phyloP scores from a whole-genome alignment of 2,113 vertebrate genomes.

The Dinomys branickii region DNA sequence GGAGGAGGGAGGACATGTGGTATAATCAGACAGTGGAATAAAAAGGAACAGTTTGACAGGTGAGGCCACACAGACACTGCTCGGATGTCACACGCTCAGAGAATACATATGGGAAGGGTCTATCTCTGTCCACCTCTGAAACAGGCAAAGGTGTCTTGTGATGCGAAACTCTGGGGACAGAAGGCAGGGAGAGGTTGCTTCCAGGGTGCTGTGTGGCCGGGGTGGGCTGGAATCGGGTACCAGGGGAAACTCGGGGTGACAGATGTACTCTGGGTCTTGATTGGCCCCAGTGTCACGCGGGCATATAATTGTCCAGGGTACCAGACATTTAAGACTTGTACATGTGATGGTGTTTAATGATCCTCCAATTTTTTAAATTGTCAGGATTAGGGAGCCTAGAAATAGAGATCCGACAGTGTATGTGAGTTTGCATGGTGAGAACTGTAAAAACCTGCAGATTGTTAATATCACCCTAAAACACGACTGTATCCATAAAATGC shows the following conservation, averaged over 20 bases:
- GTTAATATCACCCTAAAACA: neutral
- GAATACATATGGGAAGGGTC: neutral
- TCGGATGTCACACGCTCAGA: neutral
- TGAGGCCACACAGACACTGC: rapidly evolving
- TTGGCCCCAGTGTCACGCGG: too few relatives aligned
- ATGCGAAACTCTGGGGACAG: too few relatives aligned
- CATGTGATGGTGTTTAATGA: neutral
- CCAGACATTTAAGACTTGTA: neutral
- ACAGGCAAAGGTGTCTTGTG: neutral
- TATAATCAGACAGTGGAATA: too few relatives aligned
- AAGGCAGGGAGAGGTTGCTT: neutral
- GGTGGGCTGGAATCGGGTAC: neutral
- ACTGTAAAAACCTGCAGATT: neutral
- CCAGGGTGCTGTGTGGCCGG: too few relatives aligned
- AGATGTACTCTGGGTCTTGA: neutral
- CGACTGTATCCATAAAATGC: neutral
- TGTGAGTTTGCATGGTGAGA: neutral
- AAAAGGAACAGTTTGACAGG: too few relatives aligned
- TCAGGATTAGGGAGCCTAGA: neutral
- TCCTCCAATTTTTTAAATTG: neutral
- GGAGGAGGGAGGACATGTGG: neutral
- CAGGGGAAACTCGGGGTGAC: neutral
- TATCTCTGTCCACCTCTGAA: too few relatives aligned
- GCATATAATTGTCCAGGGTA: neutral
- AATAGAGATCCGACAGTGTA: neutral